Evolutionary conservation across 2,797 vertebrate genomes (phyloP).

Genomic region (Toxotes lorentzi): DNA sequence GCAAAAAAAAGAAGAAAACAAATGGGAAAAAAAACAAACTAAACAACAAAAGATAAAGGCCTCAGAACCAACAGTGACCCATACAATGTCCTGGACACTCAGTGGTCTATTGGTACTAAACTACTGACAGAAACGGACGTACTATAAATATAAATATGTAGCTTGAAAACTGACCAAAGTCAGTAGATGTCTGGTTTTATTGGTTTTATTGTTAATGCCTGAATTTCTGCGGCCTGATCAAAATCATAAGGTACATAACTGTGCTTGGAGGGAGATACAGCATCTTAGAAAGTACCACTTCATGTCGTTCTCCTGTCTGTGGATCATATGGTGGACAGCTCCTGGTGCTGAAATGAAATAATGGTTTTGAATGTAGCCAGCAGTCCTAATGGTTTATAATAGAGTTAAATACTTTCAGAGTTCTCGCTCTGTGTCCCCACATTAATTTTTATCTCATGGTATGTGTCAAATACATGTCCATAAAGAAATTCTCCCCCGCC

Average conservation of each 20-base stretch:
- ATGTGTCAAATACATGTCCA: no score
- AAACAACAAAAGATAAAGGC: conserved; percentile 11
- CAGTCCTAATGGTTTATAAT: no score
- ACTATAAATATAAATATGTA: not conserved
- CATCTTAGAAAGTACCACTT: not conserved
- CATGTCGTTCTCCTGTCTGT: not conserved
- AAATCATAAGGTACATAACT: not conserved
- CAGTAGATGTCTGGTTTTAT: not conserved
- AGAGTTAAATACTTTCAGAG: no score
- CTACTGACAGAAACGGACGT: not conserved
- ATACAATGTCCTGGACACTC: not conserved
- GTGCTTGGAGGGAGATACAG: not conserved
- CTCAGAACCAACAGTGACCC: not conserved
- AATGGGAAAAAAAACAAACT: not conserved
- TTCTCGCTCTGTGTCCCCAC: no score
- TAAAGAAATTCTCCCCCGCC: no score
- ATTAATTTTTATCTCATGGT: no score
- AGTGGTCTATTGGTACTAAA: not conserved
- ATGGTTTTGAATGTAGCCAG: no score
- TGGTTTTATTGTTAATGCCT: not conserved
- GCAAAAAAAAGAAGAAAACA: not conserved
- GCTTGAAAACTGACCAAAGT: not conserved
- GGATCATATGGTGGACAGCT: not conserved
- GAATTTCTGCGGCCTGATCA: not conserved
- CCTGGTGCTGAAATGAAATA: not conserved